phyloP scores from a whole-genome alignment of 2,113 vertebrate genomes.

The Prunella fulvescens region DNA sequence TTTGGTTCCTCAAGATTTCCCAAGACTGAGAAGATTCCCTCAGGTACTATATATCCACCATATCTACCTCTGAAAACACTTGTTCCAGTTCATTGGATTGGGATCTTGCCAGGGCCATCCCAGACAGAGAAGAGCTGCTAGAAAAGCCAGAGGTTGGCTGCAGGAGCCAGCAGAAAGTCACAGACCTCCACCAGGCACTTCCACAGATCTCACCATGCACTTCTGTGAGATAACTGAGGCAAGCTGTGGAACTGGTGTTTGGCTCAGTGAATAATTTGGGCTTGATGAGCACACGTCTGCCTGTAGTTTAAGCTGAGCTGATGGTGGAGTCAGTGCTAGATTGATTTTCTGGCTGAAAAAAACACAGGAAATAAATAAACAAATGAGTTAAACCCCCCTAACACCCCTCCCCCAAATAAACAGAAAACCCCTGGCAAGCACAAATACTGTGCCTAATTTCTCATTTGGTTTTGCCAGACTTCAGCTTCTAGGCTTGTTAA shows the following conservation, averaged over 20 bases:
- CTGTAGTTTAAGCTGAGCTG: background rate
- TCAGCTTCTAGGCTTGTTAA: background rate
- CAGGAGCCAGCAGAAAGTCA: background rate
- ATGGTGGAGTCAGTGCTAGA: background rate
- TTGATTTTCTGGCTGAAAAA: background rate
- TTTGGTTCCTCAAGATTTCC: background rate
- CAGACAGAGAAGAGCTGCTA: background rate
- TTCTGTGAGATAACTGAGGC: background rate
- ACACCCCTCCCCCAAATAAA: background rate
- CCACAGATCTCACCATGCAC: rapidly evolving
- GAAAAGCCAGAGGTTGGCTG: background rate
- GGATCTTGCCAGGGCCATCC: background rate
- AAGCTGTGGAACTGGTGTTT: background rate
- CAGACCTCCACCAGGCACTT: background rate
- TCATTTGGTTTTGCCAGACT: background rate
- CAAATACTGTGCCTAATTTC: background rate
- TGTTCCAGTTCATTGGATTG: background rate
- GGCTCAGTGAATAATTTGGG: background rate
- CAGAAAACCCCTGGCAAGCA: background rate
- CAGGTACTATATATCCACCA: background rate
- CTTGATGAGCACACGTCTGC: rapidly evolving
- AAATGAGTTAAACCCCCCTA: background rate
- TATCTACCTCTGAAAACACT: background rate
- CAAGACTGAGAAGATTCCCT: background rate
- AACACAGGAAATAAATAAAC: rapidly evolving